Conservation (phyloP, 1,140 invertebrate species). For the Scaptomyza montana region DNA sequence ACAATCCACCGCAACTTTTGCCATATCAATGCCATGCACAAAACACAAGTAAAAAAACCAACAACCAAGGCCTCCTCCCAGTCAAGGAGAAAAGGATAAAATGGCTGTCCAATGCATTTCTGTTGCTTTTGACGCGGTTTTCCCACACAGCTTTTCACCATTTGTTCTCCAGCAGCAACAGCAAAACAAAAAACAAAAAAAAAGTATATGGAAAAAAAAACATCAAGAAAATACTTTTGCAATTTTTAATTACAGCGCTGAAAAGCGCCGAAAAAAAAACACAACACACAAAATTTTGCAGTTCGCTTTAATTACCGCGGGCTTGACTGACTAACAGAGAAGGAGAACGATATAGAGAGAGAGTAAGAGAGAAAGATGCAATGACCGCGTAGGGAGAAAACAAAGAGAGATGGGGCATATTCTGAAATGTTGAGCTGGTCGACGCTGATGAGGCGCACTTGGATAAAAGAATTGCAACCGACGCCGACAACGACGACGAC, state of each 20-base stretch:
- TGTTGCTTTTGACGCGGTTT: constrained; percentile 78
- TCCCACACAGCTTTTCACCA: constrained; percentile 45
- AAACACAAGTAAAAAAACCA: constrained; percentile 26
- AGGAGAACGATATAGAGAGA: neutral
- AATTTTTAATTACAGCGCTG: constrained; percentile 79
- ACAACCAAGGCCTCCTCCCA: constrained; percentile 24
- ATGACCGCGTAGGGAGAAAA: neutral
- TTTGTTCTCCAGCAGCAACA: constrained; percentile 32
- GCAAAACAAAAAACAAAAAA: constrained; percentile 37
- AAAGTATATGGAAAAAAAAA: constrained; percentile 10
- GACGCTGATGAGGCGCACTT: constrained; percentile 76
- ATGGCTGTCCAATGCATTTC: constrained; percentile 67
- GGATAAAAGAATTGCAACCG: constrained; percentile 75
- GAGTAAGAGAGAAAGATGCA: neutral
- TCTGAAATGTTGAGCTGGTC: constrained; percentile 25
- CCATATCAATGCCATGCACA: constrained; percentile 59
- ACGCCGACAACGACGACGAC: constrained; percentile 33
- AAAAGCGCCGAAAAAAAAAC: constrained; percentile 70
- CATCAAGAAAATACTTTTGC: constrained; percentile 71
- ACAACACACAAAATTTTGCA: constrained; percentile 34
- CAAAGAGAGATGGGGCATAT: constrained; percentile 20
- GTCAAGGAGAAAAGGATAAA: constrained; percentile 22
- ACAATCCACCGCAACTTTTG: constrained; percentile 50
- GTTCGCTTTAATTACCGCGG: constrained; percentile 77
- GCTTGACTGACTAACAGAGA: constrained; percentile 5